These are phyloP conservation scores for Balaenoptera acutorostrata DNA, from an alignment of 2,113 vertebrate species.

Conservation along the genomic window DNA sequence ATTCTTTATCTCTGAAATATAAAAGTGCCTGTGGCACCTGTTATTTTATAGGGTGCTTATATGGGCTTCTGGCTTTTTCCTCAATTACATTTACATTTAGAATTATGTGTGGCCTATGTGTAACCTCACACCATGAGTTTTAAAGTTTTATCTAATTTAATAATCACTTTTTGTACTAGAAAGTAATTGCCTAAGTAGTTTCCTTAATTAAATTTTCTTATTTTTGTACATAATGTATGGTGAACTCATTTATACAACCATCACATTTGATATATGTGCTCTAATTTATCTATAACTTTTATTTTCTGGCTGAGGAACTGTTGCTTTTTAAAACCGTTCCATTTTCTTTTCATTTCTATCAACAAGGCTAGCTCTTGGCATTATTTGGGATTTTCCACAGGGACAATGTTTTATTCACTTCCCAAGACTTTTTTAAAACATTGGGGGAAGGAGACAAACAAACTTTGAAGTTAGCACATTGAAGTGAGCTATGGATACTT, in stretches of 20 bases:
- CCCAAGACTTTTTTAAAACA: not conserved
- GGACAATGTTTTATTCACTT: not conserved
- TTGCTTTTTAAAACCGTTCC: not conserved
- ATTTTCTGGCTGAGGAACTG: not conserved
- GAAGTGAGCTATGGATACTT: not conserved
- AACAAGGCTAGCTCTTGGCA: not conserved
- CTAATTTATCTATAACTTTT: not conserved
- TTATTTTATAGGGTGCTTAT: conserved; percentile 48
- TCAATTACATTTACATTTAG: conserved; percentile 50
- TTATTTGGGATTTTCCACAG: not conserved
- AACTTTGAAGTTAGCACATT: not conserved
- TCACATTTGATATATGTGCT: not conserved
- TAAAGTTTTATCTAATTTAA: conserved; percentile 46
- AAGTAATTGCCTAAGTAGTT: not conserved
- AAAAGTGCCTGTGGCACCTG: conserved; percentile 30
- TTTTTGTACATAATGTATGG: not conserved
- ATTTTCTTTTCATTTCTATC: not conserved
- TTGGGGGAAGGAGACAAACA: not conserved
- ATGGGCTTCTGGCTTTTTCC: conserved; percentile 54
- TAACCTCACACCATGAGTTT: conserved; percentile 33
- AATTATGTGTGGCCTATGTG: conserved; percentile 8
- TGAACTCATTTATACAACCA: not conserved
- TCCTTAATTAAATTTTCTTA: conserved; percentile 12
- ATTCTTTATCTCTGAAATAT: conserved; percentile 28
- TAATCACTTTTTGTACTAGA: not conserved